A percentile compares a stretch with the other conserved stretches of the same genome.
Evolutionary conservation across 2,113 vertebrate species (phyloP).

Genomic region (Amia ocellicauda): DNA sequence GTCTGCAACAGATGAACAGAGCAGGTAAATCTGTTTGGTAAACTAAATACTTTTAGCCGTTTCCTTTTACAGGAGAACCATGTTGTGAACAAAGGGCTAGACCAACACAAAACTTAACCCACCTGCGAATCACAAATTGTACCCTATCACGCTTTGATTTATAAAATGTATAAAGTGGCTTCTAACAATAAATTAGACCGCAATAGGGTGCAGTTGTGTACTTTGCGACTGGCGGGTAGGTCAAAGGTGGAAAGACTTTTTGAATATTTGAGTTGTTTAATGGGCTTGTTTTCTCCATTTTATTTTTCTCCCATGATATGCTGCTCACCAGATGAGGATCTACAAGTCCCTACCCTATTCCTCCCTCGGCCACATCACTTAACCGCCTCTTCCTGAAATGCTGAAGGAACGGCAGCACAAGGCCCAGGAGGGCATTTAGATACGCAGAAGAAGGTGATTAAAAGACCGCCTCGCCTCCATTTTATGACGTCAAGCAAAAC

Average conservation of each 20-base stretch:
- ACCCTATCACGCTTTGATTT: too few species aligned
- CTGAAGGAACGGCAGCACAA: constrained; percentile 20
- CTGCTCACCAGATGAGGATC: constrained; percentile 11
- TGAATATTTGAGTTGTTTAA: too few species aligned
- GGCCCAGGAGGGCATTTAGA: not conserved
- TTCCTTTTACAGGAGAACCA: not conserved
- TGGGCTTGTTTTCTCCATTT: too few species aligned
- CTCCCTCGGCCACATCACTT: not conserved
- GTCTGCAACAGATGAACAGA: constrained; percentile 20
- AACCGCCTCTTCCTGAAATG: not conserved
- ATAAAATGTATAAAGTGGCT: too few species aligned
- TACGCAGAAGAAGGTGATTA: not conserved
- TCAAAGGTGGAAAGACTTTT: too few species aligned
- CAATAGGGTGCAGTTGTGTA: too few species aligned
- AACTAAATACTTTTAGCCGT: not conserved
- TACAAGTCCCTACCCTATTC: constrained; percentile 9
- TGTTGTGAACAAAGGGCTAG: too few species aligned
- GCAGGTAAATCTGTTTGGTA: too few species aligned
- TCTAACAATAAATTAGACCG: too few species aligned
- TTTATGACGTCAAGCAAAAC: not conserved
- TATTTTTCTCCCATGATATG: not conserved
- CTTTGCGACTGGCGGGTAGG: too few species aligned
- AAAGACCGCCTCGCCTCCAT: not conserved
- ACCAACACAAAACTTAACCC: too few species aligned
- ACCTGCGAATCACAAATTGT: too few species aligned